Conservation (phyloP, 2,797 vertebrate species). For the Scolopax bukidnonensis region DNA sequence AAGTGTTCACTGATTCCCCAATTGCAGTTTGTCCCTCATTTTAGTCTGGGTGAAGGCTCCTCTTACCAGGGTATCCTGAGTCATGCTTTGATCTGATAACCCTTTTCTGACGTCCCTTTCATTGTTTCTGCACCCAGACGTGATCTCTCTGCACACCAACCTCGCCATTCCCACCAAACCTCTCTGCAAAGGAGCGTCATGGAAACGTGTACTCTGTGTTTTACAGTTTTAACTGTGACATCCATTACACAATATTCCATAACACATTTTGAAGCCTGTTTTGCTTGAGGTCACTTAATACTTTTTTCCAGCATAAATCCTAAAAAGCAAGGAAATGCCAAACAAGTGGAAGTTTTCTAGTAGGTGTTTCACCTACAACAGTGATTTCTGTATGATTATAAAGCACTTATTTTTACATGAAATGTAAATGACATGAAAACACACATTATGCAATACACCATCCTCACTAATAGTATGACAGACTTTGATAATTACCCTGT, state of each 20-base stretch:
- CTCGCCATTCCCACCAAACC: neutral
- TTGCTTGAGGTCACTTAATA: neutral
- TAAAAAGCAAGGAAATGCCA: neutral
- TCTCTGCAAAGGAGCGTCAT: neutral
- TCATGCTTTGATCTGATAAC: neutral
- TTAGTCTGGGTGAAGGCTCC: neutral
- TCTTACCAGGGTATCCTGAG: neutral
- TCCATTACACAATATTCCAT: neutral
- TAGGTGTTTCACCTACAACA: neutral
- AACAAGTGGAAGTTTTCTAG: neutral
- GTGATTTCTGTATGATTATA: neutral
- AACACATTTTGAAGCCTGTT: neutral
- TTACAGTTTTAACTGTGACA: neutral
- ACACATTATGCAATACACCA: neutral
- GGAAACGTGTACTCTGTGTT: accelerated
- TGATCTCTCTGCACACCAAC: accelerated
- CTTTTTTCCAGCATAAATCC: neutral
- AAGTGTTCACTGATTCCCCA: neutral
- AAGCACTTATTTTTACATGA: neutral
- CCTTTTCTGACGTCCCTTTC: neutral
- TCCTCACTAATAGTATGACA: neutral
- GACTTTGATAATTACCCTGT: neutral
- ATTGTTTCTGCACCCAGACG: neutral
- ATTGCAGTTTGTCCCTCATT: neutral
- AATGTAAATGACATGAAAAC: neutral